Base-by-base conservation (phyloP, 1,140 invertebrate species). In the Eueides isabella region DNA sequence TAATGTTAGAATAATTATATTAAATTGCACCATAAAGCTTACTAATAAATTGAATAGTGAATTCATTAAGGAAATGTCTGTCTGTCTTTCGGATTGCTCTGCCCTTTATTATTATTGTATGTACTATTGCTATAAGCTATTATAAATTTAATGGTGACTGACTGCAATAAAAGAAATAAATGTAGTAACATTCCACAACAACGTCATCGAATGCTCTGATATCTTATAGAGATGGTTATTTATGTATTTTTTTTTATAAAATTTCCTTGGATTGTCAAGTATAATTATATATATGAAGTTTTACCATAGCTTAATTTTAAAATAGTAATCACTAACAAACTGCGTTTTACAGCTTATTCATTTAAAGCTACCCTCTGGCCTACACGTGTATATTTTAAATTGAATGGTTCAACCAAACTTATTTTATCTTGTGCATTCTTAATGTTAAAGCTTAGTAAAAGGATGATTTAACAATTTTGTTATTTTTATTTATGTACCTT, bases 361-460 rank as follows among this genome's bases (percentile, higher is more conserved):
- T 63, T 41, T 41, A 63, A 63, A 41, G 44, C 23, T 41, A n/a
- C 33, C 70, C 33, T 23, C n/a, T 48, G 66, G 61, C 48, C 44
- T 73, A 61, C 28, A 73, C 67, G 71, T 73, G 69, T 78, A 67
- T 61, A 62, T 71, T 61, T 65, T 67, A 74, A 77, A 69, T 72
- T 74, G 1, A 38, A 85, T 85, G 83, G 81, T 85, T 84, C 75
- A 84, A 85, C 85, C 85, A 86, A 85, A 84, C 75, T 77, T 81
- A 84, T 80, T 80, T 90, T 86, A 87, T 23, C 79, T 85, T 88
- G 84, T 89, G 90, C 89, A 90, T 92, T 90, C 86, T 82, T 86
- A 86, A 88, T 90, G 85, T 87, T 88, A 85, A 88, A 86, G 89
- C 90, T 92, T 92, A 92, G 90, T 92, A 91, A 92, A 91, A 80